A percentile compares a stretch with the other conserved stretches of the same genome.
Evolutionary conservation across 1,140 invertebrate species (phyloP).

Genomic region (Mycetomoellerius zeteki): DNA sequence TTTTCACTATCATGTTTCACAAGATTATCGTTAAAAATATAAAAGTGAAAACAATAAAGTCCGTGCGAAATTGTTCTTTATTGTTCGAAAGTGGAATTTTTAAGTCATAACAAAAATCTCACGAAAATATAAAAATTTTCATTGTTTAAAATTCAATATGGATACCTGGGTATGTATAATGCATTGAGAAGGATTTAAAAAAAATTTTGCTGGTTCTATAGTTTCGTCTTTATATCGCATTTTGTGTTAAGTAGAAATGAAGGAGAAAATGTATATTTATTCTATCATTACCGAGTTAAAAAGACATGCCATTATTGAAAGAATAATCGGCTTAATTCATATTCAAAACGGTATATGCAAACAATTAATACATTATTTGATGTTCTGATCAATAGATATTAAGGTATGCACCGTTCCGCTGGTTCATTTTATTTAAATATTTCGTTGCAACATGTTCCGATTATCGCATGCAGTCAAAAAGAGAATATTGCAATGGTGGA

Average conservation of each 20-base stretch:
- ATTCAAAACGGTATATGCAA: background rate
- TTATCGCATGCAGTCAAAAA: conserved; percentile 18
- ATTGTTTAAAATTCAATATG: too few species aligned
- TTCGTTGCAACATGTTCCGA: background rate
- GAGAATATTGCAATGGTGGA: conserved; percentile 20
- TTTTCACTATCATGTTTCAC: too few species aligned
- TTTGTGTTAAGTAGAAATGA: conserved; percentile 15
- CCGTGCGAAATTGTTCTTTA: too few species aligned
- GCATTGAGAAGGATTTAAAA: background rate
- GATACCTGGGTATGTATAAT: too few species aligned
- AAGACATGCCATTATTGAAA: background rate
- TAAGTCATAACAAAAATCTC: too few species aligned
- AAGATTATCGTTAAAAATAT: too few species aligned
- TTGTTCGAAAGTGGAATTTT: too few species aligned
- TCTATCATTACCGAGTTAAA: background rate
- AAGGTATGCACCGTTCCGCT: background rate
- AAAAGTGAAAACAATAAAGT: too few species aligned
- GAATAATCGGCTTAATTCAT: background rate
- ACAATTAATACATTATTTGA: conserved; percentile 33
- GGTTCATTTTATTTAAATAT: conserved; percentile 6
- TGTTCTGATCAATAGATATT: background rate
- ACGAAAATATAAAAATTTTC: too few species aligned
- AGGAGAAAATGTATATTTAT: conserved; percentile 28
- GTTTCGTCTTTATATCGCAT: background rate
- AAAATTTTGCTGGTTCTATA: background rate